phyloP scores from a whole-genome alignment of 2,113 vertebrate species.

The Penelope pileata region DNA sequence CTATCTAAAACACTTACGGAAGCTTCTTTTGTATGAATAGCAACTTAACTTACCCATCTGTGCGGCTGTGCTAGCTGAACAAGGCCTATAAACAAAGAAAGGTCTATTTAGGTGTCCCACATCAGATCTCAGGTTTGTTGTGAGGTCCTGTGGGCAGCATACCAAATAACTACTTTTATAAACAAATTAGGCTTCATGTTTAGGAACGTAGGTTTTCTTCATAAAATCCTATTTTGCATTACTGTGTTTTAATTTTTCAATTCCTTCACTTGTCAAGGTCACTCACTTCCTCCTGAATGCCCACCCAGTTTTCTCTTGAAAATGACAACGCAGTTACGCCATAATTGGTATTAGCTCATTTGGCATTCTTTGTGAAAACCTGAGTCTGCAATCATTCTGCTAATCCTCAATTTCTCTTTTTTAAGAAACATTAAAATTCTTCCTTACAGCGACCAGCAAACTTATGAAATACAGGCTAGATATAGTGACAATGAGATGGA shows the following conservation, averaged over 20 bases:
- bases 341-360: not conserved
- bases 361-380: slow-evolving; percentile 9
- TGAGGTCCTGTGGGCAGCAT: not conserved
- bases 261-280: not conserved
- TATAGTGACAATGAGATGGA: not conserved
- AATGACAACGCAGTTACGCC: not conserved
- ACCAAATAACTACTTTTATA: not conserved
- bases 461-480: not conserved
- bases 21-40: not conserved
- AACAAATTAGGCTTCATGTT: not conserved
- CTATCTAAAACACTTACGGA: fast-evolving
- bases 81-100: not conserved
- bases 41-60: not conserved
- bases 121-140: not conserved
- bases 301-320: not conserved
- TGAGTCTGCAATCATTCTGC: slow-evolving; percentile 1
- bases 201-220: not conserved
- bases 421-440: not conserved
- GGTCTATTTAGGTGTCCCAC: not conserved
- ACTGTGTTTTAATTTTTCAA: not conserved
- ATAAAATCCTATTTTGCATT: not conserved
- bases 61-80: not conserved
- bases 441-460: not conserved
- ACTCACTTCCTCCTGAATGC: not conserved
- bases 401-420: not conserved